Evolutionary conservation across 37 sponge, comb jelly and placozoan species (phyloP), one percentile per base, ranked within the genome.

Genomic region (Ianthella basta): DNA sequence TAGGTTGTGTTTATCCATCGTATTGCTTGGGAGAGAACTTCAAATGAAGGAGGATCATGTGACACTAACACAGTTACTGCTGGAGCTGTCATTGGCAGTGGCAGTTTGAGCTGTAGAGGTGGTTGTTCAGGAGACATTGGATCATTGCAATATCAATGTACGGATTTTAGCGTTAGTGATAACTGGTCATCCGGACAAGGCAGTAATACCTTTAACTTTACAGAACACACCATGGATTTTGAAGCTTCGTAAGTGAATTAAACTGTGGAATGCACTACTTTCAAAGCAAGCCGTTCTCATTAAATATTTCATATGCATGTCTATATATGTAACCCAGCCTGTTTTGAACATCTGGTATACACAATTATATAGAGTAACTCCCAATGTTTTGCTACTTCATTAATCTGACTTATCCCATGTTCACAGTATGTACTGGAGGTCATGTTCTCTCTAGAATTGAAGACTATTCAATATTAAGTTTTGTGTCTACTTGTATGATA

Each of bases 161-260:
- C 84, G 68, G 84, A 84, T 24, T 84, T 84, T 53, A 72, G 59
- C 53, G 38, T 27, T 55, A 12, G 32, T 54, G 84, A 84, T 60
- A 73, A 84, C 73, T 84, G 84, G 84, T 68, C 72, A 14, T 29
- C 74, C 24, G 84, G 84, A 27, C 64, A 84, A 27, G 44, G 74
- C 21, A 69, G 66, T 4, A 36, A 72, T 55, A 69, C 23, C 8
- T 69, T 50, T 53, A 70, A 36, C 35, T 32, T 32, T 33, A 72
- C 15, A 20, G 18, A 57, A 15, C 18, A 23, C 18, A n/a, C 57
- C 50, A 1, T 61, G 15, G 35, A 27, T 35, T 82, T 82, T 82
- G 66, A 63, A 82, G 83, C 83, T 44, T 63, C 83, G 83, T 82
- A 82, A 82, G 83, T 82, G 59, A 57, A 15, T 57, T 57, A 57